Conservation (phyloP, 2,888 invertebrate genomes). For the Cephonodes hylas region DNA sequence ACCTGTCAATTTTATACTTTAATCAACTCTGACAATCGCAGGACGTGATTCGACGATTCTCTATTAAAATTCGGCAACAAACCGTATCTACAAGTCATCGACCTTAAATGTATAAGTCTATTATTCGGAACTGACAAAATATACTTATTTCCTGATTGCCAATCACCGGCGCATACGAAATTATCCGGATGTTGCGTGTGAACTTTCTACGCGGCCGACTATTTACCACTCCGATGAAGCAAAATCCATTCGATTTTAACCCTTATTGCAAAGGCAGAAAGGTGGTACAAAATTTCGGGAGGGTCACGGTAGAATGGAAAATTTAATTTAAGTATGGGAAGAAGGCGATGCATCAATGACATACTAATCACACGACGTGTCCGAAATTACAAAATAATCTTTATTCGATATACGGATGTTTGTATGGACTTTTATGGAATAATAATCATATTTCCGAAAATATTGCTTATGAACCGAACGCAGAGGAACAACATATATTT, state of each 20-base stretch:
- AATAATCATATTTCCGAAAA: neutral
- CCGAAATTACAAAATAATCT: conserved; percentile 28
- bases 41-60: no score
- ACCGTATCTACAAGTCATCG: neutral
- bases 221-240: neutral
- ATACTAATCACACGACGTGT: conserved; percentile 38
- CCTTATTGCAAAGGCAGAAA: neutral
- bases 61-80: neutral
- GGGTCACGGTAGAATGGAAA: conserved; percentile 9
- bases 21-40: no score
- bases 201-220: conserved; percentile 14
- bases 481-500: no score
- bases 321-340: conserved; percentile 41
- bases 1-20: no score
- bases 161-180: conserved; percentile 39
- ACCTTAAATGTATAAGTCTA: neutral
- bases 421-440: neutral
- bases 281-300: neutral
- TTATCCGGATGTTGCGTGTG: conserved; percentile 35
- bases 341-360: conserved; percentile 34
- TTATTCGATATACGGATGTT: conserved; percentile 1
- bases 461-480: neutral
- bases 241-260: neutral
- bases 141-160: conserved; percentile 39
- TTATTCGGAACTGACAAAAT: conserved; percentile 25